These are phyloP conservation scores for Saccopteryx leptura DNA, from an alignment of 2,113 vertebrate genomes.

Conservation along the genomic window DNA sequence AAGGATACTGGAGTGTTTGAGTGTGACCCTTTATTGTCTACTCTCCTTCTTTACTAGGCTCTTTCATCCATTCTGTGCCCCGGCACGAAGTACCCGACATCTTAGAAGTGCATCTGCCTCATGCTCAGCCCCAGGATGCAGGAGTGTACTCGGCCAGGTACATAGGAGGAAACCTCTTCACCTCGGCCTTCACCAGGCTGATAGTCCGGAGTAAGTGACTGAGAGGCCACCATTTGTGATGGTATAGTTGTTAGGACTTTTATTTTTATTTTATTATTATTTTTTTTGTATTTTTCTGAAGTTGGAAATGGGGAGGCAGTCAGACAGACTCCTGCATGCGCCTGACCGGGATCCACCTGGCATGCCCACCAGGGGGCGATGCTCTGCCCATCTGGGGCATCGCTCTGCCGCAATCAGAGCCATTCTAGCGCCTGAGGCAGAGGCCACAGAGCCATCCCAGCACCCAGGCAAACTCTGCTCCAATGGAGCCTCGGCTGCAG, in stretches of 20 bases:
- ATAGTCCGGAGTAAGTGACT: conserved; percentile 94
- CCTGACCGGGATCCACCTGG: too few relatives aligned
- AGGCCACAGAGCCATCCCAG: too few relatives aligned
- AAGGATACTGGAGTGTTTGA: background rate
- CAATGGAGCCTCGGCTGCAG: too few relatives aligned
- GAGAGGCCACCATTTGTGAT: background rate
- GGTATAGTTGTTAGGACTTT: background rate
- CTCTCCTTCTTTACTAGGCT: conserved; percentile 84
- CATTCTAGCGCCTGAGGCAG: too few relatives aligned
- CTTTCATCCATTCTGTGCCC: conserved; percentile 91
- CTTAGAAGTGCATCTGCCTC: conserved; percentile 86
- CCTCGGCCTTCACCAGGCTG: conserved; percentile 92
- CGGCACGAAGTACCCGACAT: conserved; percentile 89
- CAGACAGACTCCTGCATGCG: too few relatives aligned
- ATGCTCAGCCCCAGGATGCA: conserved; percentile 87
- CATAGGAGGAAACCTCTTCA: conserved; percentile 91
- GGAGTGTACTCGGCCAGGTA: conserved; percentile 93
- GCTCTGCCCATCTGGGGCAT: too few relatives aligned
- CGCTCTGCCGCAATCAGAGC: too few relatives aligned
- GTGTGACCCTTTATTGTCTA: background rate
- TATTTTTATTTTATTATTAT: background rate
- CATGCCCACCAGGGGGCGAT: too few relatives aligned
- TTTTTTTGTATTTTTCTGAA: too few relatives aligned
- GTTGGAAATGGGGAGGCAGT: too few relatives aligned
- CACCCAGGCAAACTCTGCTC: too few relatives aligned